A percentile compares a stretch with the other conserved stretches of the same genome.
Conservation (phyloP, 1,140 invertebrate species). For the Zelostemma sp. region DNA sequence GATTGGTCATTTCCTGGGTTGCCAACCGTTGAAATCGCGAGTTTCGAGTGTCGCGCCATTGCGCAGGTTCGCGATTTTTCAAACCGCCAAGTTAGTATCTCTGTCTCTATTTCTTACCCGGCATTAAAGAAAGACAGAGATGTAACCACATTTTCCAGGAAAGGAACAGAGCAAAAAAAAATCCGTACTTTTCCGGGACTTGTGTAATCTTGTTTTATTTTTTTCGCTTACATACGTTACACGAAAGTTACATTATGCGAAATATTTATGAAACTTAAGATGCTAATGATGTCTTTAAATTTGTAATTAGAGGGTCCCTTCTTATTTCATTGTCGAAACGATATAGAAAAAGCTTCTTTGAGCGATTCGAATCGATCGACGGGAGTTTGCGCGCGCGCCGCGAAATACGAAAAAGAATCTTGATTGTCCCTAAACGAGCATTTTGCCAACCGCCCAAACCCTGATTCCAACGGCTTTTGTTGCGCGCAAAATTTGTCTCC, state of each 20-base stretch:
- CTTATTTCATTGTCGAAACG: slow-evolving; percentile 46
- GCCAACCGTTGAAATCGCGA: slow-evolving; percentile 31
- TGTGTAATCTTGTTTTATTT: slow-evolving; percentile 48
- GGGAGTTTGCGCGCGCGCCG: slow-evolving; percentile 14
- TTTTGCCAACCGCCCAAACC: too few species aligned
- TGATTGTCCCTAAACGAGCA: slow-evolving; percentile 30
- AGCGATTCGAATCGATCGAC: slow-evolving; percentile 41
- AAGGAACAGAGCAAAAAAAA: too few species aligned
- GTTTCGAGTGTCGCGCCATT: slow-evolving; percentile 5
- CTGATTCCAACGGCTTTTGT: too few species aligned
- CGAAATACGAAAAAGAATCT: slow-evolving; percentile 23
- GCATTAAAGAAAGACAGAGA: too few species aligned
- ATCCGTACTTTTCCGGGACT: slow-evolving; percentile 36
- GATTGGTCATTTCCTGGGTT: slow-evolving; percentile 35
- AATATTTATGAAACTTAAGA: slow-evolving; percentile 44
- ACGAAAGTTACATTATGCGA: slow-evolving; percentile 47
- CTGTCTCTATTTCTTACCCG: too few species aligned
- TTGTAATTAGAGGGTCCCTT: slow-evolving; percentile 41
- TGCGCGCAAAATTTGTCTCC: too few species aligned
- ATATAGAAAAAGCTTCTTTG: slow-evolving; percentile 47
- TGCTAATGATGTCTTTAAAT: slow-evolving; percentile 34
- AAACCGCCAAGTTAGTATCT: too few species aligned
- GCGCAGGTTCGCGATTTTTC: slow-evolving; percentile 4
- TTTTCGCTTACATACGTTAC: slow-evolving; percentile 46
- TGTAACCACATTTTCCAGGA: too few species aligned